phyloP scores from a whole-genome alignment of 2,888 invertebrate species.

The Polydrusus tereticollis region DNA sequence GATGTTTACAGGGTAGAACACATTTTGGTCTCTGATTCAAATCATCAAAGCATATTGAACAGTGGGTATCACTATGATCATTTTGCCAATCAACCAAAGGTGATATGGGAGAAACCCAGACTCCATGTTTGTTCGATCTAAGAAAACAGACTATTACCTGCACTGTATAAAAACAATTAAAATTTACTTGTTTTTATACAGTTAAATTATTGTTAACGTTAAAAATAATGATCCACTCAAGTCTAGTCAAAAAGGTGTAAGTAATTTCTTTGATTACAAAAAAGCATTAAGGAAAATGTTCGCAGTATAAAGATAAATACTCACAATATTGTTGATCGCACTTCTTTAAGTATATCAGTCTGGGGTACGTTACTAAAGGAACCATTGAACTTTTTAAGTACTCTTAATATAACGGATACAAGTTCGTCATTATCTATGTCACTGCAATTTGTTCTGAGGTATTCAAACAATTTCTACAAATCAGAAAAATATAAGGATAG shows the following conservation, averaged over 20 bases:
- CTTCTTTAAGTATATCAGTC: conserved; percentile 27
- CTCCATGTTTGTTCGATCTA: conserved; percentile 13
- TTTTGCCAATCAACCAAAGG: conserved; percentile 27
- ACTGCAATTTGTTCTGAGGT: conserved; percentile 17
- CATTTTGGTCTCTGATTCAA: conserved; percentile 4
- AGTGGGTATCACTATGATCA: conserved; percentile 17
- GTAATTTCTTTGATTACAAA: too few species aligned
- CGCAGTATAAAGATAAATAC: too few species aligned
- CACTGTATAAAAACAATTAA: neutral
- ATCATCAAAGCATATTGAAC: conserved; percentile 44
- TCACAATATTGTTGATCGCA: conserved; percentile 31
- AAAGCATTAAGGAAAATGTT: too few species aligned
- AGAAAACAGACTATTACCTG: neutral
- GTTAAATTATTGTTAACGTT: too few species aligned
- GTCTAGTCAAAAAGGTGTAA: too few species aligned
- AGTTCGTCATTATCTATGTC: conserved; percentile 24
- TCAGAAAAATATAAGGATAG: neutral
- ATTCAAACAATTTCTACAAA: conserved; percentile 34
- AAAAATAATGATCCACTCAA: too few species aligned
- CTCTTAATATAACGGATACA: conserved; percentile 15
- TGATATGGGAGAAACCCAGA: conserved; percentile 24
- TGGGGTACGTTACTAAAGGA: conserved; percentile 28
- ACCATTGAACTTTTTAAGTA: conserved; percentile 29
- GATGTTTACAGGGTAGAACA: conserved; percentile 35
- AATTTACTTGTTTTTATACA: too few species aligned